phyloP scores from a whole-genome alignment of 2,888 invertebrate species.

The Aphrophora alni region DNA sequence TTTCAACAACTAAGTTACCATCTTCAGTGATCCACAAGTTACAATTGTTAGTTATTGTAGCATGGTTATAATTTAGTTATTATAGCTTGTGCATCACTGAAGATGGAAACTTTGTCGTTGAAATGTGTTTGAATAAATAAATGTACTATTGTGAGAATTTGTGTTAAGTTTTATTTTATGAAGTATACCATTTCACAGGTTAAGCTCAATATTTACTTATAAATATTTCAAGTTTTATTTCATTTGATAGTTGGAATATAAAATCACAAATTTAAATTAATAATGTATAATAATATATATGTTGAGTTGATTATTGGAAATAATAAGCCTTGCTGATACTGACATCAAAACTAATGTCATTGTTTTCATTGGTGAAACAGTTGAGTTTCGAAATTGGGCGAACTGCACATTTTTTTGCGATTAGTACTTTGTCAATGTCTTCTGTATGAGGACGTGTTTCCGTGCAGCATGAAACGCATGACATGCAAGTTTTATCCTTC shows the following conservation, averaged over 20 bases:
- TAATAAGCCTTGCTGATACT: constrained; percentile 32
- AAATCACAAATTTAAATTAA: not conserved
- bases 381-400: constrained; percentile 12
- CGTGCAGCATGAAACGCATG: constrained; percentile 27
- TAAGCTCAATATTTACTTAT: not conserved
- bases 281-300: too few species aligned
- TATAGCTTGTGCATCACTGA: too few species aligned
- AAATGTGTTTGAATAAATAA: too few species aligned
- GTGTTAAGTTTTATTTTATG: too few species aligned
- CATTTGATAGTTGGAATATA: not conserved
- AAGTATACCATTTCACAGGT: too few species aligned
- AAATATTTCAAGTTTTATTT: not conserved
- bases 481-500: not conserved
- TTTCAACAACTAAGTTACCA: too few species aligned
- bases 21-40: too few species aligned
- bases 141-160: too few species aligned
- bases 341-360: constrained; percentile 13
- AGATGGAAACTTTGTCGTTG: too few species aligned
- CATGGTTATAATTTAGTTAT: too few species aligned
- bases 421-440: constrained; percentile 20
- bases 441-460: constrained; percentile 29
- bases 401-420: constrained; percentile 24
- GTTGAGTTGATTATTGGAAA: constrained; percentile 13
- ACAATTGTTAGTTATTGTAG: too few species aligned
- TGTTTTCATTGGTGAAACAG: constrained; percentile 15